Base-by-base conservation (phyloP, 2,113 vertebrate genomes). In the Gallinago jamesoni region DNA sequence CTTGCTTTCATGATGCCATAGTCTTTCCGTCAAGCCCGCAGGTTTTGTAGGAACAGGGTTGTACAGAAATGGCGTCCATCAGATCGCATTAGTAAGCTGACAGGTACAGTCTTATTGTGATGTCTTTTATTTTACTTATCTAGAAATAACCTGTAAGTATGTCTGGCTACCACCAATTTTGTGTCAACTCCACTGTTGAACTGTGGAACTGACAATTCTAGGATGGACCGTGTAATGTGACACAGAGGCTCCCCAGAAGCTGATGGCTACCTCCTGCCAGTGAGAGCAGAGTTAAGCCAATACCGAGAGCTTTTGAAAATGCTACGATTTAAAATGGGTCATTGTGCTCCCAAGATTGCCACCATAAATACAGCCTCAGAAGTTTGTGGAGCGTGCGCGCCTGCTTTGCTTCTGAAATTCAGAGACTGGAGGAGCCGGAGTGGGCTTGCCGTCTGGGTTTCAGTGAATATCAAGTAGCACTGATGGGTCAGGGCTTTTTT, bases 231-330 rank as follows among this genome's bases (percentile, higher is more conserved):
- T 6, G 20, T 33, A 21, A 73, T 10, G 68, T 19, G 83, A 10
- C n/a, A 41, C 39, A 23, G 37, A 81, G 83, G 50, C 43, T 94
- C 68, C 64, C 59, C 76, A 78, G 83, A 60, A 84, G 77, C 4
- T 93, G 77, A 37, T 84, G 90, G 90, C 86, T 81, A 79, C 48
- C 85, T 96, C 85, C 85, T 95, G 73, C 73, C 88, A 90, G 92
- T 74, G 69, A 84, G 90, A 84, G 67, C 88, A 86, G 87, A 96
- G 83, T 93, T 93, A 93, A 96, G 64, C 52, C 85, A 86, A 33
- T n/a, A 45, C n/a, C 1, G 5, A 72, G 24, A 82, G 74, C 9
- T 7, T 90, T 84, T 66, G 87, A 74, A 83, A 93, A 80, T 0
- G 1, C 75, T 69, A 39, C 1, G 0, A 33, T 92, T 90, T 64